Evolutionary conservation across 2,797 vertebrate species (phyloP).

Genomic region (Spinibarbus caldwelli): DNA sequence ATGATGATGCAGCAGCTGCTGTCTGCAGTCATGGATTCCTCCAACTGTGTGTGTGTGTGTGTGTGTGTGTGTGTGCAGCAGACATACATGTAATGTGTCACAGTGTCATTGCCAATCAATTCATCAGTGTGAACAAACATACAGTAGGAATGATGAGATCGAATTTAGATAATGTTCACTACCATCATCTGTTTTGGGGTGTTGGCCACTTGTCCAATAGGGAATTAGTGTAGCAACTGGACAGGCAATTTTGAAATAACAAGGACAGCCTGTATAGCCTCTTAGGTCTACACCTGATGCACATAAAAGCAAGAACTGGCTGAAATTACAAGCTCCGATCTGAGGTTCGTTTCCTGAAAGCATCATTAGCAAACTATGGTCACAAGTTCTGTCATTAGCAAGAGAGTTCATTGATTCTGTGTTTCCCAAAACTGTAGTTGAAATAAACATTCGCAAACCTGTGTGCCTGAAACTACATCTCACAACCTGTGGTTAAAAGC

Average conservation of each 20-base stretch:
- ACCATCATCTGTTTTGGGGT: conserved; percentile 30
- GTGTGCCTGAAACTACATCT: neutral
- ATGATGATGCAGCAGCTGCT: conserved; percentile 57
- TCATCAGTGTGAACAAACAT: neutral
- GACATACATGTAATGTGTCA: conserved; percentile 36
- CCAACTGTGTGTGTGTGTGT: conserved; percentile 5
- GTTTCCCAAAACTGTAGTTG: neutral
- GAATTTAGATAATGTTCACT: neutral
- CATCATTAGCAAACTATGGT: neutral
- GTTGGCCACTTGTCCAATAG: conserved; percentile 66
- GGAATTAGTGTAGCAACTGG: conserved; percentile 37
- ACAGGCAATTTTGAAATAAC: neutral
- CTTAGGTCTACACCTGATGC: neutral
- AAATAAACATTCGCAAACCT: neutral
- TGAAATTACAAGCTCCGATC: neutral
- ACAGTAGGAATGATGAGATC: neutral
- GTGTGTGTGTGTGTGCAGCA: conserved; percentile 6
- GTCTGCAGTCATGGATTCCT: conserved; percentile 48
- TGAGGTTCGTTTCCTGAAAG: too few relatives aligned
- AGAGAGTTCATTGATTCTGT: neutral
- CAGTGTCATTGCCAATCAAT: conserved; percentile 9
- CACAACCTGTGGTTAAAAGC: neutral
- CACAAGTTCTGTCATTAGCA: neutral
- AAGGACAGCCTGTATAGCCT: neutral
- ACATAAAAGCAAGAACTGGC: neutral